phyloP scores from a whole-genome alignment of 2,113 vertebrate species.

The Apteryx mantelli region DNA sequence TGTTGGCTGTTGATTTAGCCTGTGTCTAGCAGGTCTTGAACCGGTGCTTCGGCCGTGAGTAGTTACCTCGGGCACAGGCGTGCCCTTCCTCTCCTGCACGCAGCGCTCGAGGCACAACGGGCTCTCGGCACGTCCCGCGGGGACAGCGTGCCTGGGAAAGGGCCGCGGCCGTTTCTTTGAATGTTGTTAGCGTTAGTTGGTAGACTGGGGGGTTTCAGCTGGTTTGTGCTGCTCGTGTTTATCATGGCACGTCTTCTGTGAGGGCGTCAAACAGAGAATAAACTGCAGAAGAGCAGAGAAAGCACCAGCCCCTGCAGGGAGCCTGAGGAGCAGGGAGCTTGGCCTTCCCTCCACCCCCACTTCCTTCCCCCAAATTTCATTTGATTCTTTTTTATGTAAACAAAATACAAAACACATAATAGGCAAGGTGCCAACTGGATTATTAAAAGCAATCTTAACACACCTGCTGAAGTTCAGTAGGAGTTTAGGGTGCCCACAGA shows the following conservation, averaged over 20 bases:
- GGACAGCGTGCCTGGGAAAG: background rate
- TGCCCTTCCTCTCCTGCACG: background rate
- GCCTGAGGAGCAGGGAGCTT: background rate
- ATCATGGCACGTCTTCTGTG: background rate
- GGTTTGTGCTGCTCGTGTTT: background rate
- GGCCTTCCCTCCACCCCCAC: background rate
- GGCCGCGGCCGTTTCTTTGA: accelerated
- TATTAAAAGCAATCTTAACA: background rate
- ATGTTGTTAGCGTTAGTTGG: background rate
- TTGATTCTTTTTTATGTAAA: background rate
- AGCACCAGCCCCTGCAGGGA: background rate
- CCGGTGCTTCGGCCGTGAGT: background rate
- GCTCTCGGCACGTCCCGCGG: background rate
- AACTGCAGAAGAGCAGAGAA: background rate
- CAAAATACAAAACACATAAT: background rate
- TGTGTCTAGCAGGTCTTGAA: background rate
- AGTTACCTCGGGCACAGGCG: accelerated
- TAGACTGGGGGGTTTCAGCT: background rate
- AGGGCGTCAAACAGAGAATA: background rate
- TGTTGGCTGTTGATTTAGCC: background rate
- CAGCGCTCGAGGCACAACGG: accelerated
- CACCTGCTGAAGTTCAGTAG: background rate
- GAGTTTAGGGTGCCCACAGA: background rate
- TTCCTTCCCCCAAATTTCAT: background rate
- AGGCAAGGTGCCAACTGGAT: background rate